Evolutionary conservation across 2,113 vertebrate genomes (phyloP).

Genomic region (Abramis brama): DNA sequence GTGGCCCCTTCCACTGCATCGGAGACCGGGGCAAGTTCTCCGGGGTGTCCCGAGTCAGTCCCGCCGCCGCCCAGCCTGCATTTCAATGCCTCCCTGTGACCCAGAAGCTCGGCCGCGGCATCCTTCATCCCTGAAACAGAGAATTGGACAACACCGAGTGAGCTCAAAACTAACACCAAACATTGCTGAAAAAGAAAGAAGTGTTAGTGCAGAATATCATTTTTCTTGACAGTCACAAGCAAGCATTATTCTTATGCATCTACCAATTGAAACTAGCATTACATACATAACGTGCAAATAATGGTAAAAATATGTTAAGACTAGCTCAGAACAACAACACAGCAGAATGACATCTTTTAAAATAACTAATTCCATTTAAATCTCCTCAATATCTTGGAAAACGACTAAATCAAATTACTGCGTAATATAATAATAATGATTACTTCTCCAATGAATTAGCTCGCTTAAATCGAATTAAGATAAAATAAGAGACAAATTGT

Average conservation of each 20-base stretch:
- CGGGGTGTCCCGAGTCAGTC: slow-evolving; percentile 88
- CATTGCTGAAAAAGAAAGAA: slow-evolving; percentile 17
- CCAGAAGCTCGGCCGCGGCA: slow-evolving; percentile 88
- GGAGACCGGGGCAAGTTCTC: slow-evolving; percentile 88
- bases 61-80: slow-evolving; percentile 85
- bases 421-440: slow-evolving; percentile 91
- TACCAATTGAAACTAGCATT: not conserved
- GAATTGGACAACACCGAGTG: slow-evolving; percentile 21
- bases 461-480: slow-evolving; percentile 89
- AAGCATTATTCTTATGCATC: not conserved
- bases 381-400: slow-evolving; percentile 70
- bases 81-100: slow-evolving; percentile 95
- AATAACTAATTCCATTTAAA: slow-evolving; percentile 67
- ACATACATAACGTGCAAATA: slow-evolving; percentile 32
- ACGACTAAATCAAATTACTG: slow-evolving; percentile 94
- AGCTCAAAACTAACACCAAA: not conserved
- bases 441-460: slow-evolving; percentile 94
- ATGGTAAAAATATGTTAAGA: not conserved
- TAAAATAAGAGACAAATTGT: slow-evolving; percentile 92
- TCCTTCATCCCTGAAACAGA: slow-evolving; percentile 94
- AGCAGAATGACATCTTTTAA: slow-evolving; percentile 65
- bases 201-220: slow-evolving; percentile 16
- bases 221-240: not conserved
- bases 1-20: slow-evolving; percentile 93
- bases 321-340: slow-evolving; percentile 57